Evolutionary conservation across 2,113 vertebrate genomes (phyloP), one percentile per base, ranked within the genome.

Genomic region (Cairina moschata): DNA sequence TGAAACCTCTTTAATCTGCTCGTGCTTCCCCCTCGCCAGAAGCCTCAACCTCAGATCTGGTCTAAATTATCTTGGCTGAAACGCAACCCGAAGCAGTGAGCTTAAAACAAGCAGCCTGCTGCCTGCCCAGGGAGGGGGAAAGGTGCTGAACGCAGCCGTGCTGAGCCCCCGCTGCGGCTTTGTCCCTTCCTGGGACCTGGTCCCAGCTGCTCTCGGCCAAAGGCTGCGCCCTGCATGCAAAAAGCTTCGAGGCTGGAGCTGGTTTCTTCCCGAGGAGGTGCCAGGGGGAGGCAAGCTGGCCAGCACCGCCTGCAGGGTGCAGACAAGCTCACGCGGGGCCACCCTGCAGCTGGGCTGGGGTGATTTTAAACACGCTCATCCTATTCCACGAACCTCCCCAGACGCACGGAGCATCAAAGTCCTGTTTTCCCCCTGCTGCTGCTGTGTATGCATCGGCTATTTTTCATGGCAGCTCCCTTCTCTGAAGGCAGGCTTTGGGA

Each of bases 241-340:
- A 77, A 17, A 31, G 34, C 56, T 40, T 15, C 16, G 17, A 1
- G 18, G 1, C 2, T 0, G 69, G 4, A 20, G 17, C 4, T n/a
- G 0, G 3, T 6, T 44, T 3, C 7, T 3, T 40, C 8, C 20
- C 1, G 29, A 10, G 0, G 23, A 29, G 52, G 13, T 8, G 7
- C 21, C 56, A 10, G 0, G 3, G 68, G 55, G 59, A 18, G 21
- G 46, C n/a, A 17, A 40, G 20, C 31, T 2, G 3, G 44, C 13
- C 2, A 21, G 71, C 4, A 0, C 12, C 48, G 42, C 80, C 93
- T 84, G 54, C 9, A 5, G 40, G 48, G 42, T 13, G 6, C 3
- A 16, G 60, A 67, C 48, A 46, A 38, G 48, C 73, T 50, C 46
- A 0, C 2, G 4, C 6, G 5, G 6, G n/a, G 40, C 50, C n/a